Evolutionary conservation across 2,888 invertebrate species (phyloP), one percentile per base, ranked within the genome.

Genomic region (Drosophila kambysellisi): DNA sequence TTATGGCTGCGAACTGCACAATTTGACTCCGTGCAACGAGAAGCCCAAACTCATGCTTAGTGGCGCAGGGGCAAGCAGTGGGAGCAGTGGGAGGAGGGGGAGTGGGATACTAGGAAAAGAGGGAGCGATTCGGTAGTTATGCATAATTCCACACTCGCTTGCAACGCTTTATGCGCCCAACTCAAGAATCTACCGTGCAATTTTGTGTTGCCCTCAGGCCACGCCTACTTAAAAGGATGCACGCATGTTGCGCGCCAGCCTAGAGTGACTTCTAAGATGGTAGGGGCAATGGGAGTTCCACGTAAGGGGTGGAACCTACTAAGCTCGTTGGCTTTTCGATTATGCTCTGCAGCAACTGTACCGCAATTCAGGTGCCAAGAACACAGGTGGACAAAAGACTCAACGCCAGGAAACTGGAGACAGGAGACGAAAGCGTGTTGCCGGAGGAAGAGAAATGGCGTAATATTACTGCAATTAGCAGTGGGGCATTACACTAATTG

Each of bases 1-100:
- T 88, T 88, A 88, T 88, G 88, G 85, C 88, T 89, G 89, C 86
- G 81, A 76, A 88, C 89, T 87, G 90, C 89, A 82, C 90, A 89
- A 88, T 90, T 88, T 80, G 70, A 66, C 57, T 46, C 67, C 58
- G 50, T 62, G 50, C 80, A 60, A 61, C 48, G 32, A 39, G 33
- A 46, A 37, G 30, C 53, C 39, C 39, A 52, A 61, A 32, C 60
- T 53, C 37, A 37, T 35, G 52, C 20, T 53, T 32, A 70, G 51
- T n/a, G 46, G 33, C 50, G 62, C 12, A 8, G 7, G 12, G 35
- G 39, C 9, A 25, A n/a, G 50, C 17, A 33, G 20, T 25, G 25
- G 25, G 25, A 25, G 25, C 25, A 25, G 2, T 25, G 25, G 2
- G 25, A 25, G 25, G 20, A 25, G 25, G 25, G 25, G 25, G 25